phyloP scores from a whole-genome alignment of 1,140 invertebrate species.

The Drosophila pectinifera region DNA sequence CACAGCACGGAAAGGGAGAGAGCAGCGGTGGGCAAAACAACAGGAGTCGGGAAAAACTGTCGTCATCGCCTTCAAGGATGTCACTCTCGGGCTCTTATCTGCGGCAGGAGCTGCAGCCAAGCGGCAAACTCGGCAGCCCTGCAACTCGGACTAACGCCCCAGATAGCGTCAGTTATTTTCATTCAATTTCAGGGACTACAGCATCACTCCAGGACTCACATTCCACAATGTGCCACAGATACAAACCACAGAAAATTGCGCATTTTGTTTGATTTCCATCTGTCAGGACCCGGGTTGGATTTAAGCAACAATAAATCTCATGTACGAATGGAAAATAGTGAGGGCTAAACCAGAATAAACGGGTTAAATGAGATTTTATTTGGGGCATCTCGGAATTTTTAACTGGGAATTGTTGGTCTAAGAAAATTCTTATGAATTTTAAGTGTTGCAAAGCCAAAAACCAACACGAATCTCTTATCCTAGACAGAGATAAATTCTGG shows the following conservation, averaged over 20 bases:
- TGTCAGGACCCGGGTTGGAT: conserved; percentile 16
- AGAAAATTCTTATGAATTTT: neutral
- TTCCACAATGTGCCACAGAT: conserved; percentile 17
- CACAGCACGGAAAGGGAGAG: conserved; percentile 43
- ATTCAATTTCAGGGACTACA: conserved; percentile 58
- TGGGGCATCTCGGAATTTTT: neutral
- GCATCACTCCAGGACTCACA: conserved; percentile 1
- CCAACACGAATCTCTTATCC: too few species aligned
- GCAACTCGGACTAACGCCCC: conserved; percentile 47
- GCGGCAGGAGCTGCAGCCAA: conserved; percentile 31
- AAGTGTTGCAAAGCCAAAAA: neutral
- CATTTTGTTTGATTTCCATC: conserved; percentile 52
- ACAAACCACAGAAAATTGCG: conserved; percentile 42
- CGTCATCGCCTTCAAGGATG: conserved; percentile 63
- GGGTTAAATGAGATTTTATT: conserved; percentile 11
- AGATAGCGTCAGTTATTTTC: conserved; percentile 75
- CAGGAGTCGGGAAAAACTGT: conserved; percentile 47
- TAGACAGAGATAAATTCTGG: too few species aligned
- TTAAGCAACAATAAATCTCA: conserved; percentile 24
- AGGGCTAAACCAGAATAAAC: conserved; percentile 1
- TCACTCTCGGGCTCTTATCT: conserved; percentile 69
- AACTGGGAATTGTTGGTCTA: neutral
- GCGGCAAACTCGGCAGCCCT: conserved; percentile 32
- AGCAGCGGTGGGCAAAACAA: neutral
- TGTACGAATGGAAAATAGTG: conserved; percentile 26